These are phyloP conservation scores for Nineta flava DNA, from an alignment of 2,888 invertebrate genomes.

Conservation along the genomic window DNA sequence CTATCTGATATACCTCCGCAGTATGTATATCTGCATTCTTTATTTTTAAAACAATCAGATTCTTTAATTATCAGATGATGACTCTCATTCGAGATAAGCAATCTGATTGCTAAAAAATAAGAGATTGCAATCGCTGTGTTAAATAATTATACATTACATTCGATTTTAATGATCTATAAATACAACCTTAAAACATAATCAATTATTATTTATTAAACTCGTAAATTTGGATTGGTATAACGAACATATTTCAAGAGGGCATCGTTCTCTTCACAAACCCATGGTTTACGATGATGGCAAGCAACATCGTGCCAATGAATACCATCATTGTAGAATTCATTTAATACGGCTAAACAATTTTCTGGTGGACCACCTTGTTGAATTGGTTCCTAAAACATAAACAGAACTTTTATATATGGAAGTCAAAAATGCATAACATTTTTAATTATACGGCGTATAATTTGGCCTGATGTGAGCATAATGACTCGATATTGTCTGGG, in stretches of 20 bases:
- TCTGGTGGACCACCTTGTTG: conserved; percentile 71
- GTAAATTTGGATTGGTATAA: conserved; percentile 63
- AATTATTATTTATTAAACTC: conserved; percentile 40
- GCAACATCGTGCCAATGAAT: conserved; percentile 86
- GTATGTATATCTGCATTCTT: no score
- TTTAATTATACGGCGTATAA: neutral
- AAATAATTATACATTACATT: no score
- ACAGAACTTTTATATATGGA: neutral
- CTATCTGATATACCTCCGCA: no score
- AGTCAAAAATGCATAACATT: neutral
- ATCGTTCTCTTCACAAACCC: conserved; percentile 79
- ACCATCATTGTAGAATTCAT: conserved; percentile 83
- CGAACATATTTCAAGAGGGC: conserved; percentile 71
- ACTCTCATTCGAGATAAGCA: no score
- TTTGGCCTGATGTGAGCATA: no score
- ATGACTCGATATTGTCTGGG: no score
- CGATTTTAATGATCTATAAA: no score
- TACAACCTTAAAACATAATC: neutral
- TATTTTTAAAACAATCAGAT: no score
- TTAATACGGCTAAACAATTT: conserved; percentile 70
- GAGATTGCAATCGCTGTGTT: no score
- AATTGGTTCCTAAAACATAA: conserved; percentile 36
- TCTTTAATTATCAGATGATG: no score
- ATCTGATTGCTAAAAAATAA: no score
- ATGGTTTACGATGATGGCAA: conserved; percentile 78